Percentiles rank a stretch among this genome's conserved stretches.
These are phyloP conservation scores for Echinarachnius parma DNA, from an alignment of 53 echinoderm and acorn worm genomes.

Conservation along the genomic window DNA sequence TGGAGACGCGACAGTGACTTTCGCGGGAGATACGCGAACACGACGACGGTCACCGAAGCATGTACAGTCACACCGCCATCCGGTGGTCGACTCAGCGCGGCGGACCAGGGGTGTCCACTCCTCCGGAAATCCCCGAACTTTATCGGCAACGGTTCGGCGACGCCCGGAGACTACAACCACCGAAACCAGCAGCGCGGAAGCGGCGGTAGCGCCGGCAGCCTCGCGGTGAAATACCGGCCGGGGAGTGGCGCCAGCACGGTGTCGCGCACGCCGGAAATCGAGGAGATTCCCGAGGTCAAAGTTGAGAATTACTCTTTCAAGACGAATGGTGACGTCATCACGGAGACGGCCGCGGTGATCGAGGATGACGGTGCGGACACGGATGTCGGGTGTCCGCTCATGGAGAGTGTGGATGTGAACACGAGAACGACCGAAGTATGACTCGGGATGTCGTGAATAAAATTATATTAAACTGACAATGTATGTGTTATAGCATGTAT, in stretches of 20 bases:
- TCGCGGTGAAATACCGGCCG: slow-evolving; percentile 40
- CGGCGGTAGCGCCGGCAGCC: slow-evolving; percentile 27
- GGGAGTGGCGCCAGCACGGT: slow-evolving; percentile 26
- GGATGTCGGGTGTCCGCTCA: slow-evolving; percentile 23
- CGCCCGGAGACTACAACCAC: slow-evolving; percentile 3
- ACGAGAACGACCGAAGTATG: slow-evolving; percentile 33
- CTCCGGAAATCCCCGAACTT: slow-evolving; percentile 40
- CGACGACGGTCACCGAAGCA: slow-evolving; percentile 77
- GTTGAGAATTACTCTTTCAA: slow-evolving; percentile 26
- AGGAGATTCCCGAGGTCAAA: slow-evolving; percentile 38
- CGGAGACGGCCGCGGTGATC: slow-evolving; percentile 1
- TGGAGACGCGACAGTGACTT: slow-evolving; percentile 78
- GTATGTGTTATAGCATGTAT: too few relatives aligned
- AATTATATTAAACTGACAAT: too few relatives aligned
- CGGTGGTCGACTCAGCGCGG: slow-evolving; percentile 25
- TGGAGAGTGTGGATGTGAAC: slow-evolving; percentile 26
- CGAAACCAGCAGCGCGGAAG: slow-evolving; percentile 2
- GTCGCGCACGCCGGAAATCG: slow-evolving; percentile 36
- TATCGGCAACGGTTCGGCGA: slow-evolving; percentile 30
- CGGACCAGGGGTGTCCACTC: slow-evolving; percentile 33
- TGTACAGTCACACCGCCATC: slow-evolving; percentile 63
- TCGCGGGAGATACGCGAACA: slow-evolving; percentile 74
- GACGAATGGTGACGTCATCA: slow-evolving; percentile 18
- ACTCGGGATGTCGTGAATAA: too few relatives aligned
- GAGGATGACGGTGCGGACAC: slow-evolving; percentile 1